Percentiles rank a stretch among this genome's conserved stretches.
These are phyloP conservation scores for Hypsopygia costalis DNA, from an alignment of 2,888 invertebrate genomes.

Conservation along the genomic window DNA sequence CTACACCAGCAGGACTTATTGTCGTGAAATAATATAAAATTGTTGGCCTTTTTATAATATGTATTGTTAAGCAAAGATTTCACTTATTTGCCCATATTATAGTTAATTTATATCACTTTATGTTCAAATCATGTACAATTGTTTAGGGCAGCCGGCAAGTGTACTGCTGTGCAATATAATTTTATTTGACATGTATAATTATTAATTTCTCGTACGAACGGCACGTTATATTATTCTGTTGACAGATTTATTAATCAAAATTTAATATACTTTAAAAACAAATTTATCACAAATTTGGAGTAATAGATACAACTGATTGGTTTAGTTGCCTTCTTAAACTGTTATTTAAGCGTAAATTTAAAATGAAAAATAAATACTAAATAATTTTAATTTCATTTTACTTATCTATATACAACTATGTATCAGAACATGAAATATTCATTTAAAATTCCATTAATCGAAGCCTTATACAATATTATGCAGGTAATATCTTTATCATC, in stretches of 20 bases:
- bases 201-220: not conserved
- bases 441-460: too few relatives aligned
- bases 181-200: slow-evolving; percentile 12
- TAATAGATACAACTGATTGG: slow-evolving; percentile 11
- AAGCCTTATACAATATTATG: too few relatives aligned
- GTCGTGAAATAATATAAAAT: slow-evolving; percentile 52
- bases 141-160: slow-evolving; percentile 18
- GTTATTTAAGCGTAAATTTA: slow-evolving; percentile 45
- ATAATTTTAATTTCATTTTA: not conserved
- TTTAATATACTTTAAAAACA: not conserved
- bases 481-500: too few relatives aligned
- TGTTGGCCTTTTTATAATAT: slow-evolving; percentile 29
- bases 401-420: not conserved
- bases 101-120: slow-evolving; percentile 32
- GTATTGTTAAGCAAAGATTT: slow-evolving; percentile 37
- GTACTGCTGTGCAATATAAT: slow-evolving; percentile 27
- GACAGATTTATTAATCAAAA: slow-evolving; percentile 1
- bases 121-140: slow-evolving; percentile 35
- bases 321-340: slow-evolving; percentile 39
- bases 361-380: slow-evolving; percentile 21
- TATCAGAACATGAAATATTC: not conserved
- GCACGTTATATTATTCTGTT: slow-evolving; percentile 7
- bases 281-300: not conserved
- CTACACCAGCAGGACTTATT: slow-evolving; percentile 65
- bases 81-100: slow-evolving; percentile 28